Percentiles rank a stretch among this genome's conserved stretches.
These are phyloP conservation scores for Artemia franciscana DNA, from an alignment of 1,140 invertebrate genomes.

Conservation along the genomic window DNA sequence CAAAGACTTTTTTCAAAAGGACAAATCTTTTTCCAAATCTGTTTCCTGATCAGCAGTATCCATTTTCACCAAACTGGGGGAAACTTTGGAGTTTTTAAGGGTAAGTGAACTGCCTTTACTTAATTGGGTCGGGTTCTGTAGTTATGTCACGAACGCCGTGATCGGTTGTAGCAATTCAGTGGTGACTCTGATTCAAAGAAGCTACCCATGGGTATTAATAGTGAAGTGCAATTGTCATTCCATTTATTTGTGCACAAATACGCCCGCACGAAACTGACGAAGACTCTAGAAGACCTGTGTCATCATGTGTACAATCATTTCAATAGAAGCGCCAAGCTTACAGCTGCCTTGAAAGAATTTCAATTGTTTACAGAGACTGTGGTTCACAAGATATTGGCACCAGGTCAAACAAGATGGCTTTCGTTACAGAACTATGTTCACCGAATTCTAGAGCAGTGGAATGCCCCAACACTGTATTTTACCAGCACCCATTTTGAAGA, in stretches of 20 bases:
- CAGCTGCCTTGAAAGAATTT: conserved; percentile 16
- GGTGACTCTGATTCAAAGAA: conserved; percentile 13
- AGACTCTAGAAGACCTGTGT: conserved; percentile 14
- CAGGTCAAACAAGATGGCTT: conserved; percentile 20
- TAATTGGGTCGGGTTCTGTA: too few species aligned
- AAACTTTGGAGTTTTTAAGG: too few species aligned
- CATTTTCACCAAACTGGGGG: too few species aligned
- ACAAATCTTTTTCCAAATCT: too few species aligned
- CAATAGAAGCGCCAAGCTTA: conserved; percentile 14
- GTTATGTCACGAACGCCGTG: too few species aligned
- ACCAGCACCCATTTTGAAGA: conserved; percentile 13
- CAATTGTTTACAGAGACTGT: conserved; percentile 16
- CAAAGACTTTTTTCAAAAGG: too few species aligned
- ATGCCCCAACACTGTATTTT: conserved; percentile 19
- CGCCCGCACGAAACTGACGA: conserved; percentile 15
- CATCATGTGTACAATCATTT: conserved; percentile 17
- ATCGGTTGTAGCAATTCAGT: too few species aligned
- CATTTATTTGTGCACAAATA: conserved; percentile 14
- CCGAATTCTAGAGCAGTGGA: conserved; percentile 19
- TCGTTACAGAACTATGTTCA: conserved; percentile 17
- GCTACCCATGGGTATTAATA: conserved; percentile 13
- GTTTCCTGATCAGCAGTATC: too few species aligned
- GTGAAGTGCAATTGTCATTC: conserved; percentile 19
- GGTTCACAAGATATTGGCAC: conserved; percentile 18
- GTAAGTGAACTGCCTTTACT: too few species aligned